Evolutionary conservation across 1,140 invertebrate species (phyloP), one percentile per base, ranked within the genome.

Genomic region (Pemphigus obesinymphae): DNA sequence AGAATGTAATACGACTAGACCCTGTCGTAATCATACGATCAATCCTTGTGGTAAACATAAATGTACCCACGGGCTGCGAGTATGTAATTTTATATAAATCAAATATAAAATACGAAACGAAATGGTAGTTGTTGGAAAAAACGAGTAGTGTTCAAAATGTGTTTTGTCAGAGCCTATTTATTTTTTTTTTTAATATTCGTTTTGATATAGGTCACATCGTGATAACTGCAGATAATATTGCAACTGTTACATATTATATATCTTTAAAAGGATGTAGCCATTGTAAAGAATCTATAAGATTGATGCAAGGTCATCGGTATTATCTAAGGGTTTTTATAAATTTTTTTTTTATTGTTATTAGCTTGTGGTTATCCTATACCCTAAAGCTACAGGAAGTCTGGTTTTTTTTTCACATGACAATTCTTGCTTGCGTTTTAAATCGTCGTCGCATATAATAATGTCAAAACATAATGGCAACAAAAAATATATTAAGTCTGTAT

Each of bases 401-500:
- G 17, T 70, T 73, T 73, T 50, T 73, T 50, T 50, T 34, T 29
- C 45, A 73, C 29, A n/a, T 29, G 31, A 50, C 43, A n/a, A 73
- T 50, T 73, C 70, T 45, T 26, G n/a, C 45, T 40, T 26, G 43
- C 37, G 15, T 78, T 80, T 80, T 45, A 45, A 61, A 43, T 63
- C 37, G 29, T 61, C 58, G 55, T 80, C 40, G 23, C 31, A 63
- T 61, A 80, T 63, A 80, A 80, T 63, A 80, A 61, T 61, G 76
- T 80, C 76, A 80, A 80, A 80, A 80, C 55, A 80, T 61, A 80
- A 80, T 63, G 23, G 76, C 11, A 45, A 58, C 20, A 80, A 63
- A 50, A 73, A 73, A 72, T 29, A 17, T 72, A 45, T 48, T 13
- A 40, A 70, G n/a, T 40, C n/a, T 37, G 7, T 29, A n/a, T n/a